These are phyloP conservation scores for Uloborus diversus DNA, from an alignment of 1,140 invertebrate genomes.

Conservation along the genomic window DNA sequence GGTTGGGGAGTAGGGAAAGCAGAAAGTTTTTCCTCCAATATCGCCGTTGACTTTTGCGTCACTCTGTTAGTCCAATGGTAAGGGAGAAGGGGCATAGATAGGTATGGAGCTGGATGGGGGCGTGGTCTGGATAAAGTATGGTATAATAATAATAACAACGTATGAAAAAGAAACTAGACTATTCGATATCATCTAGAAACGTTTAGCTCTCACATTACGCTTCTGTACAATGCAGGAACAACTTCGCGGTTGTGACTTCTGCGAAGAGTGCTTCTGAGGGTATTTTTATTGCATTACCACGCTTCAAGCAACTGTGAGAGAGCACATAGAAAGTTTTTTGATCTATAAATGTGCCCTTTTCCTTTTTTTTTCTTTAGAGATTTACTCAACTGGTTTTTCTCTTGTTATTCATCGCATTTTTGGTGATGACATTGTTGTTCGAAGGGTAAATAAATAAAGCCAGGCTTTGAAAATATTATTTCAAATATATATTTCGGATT, in stretches of 20 bases:
- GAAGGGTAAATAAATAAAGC: no score
- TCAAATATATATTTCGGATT: no score
- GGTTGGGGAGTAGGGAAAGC: conserved; percentile 16
- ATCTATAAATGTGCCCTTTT: no score
- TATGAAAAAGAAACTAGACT: conserved; percentile 37
- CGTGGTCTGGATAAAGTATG: conserved; percentile 26
- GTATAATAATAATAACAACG: conserved; percentile 52
- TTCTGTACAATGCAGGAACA: conserved; percentile 21
- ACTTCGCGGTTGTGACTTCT: no score
- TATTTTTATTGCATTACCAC: conserved; percentile 48
- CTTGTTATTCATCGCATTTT: no score
- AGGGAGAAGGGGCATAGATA: conserved; percentile 39
- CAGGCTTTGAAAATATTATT: no score
- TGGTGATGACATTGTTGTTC: no score
- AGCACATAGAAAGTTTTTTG: conserved; percentile 10
- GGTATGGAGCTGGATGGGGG: neutral
- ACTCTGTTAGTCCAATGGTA: conserved; percentile 55
- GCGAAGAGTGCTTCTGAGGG: conserved; percentile 42
- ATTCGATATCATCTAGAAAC: conserved; percentile 52
- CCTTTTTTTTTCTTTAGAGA: neutral
- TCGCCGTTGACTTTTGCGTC: conserved; percentile 48
- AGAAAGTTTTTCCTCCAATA: conserved; percentile 54
- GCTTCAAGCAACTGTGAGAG: conserved; percentile 1
- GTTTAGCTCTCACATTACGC: conserved; percentile 51
- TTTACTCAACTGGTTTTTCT: no score